phyloP scores from a whole-genome alignment of 2,113 vertebrate species.

The Procavia capensis region DNA sequence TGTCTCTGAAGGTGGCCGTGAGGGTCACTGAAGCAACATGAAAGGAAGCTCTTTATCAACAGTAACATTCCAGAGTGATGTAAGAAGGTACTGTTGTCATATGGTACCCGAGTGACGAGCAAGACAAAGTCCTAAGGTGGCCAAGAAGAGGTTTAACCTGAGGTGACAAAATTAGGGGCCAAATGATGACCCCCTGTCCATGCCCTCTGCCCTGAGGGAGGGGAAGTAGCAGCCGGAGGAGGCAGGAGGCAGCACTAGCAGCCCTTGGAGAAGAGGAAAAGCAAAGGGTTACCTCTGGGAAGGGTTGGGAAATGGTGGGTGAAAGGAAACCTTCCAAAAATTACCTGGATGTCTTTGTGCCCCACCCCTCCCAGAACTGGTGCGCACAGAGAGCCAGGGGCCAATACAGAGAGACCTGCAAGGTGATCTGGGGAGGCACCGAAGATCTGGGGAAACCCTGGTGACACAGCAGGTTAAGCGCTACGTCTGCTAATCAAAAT shows the following conservation, averaged over 20 bases:
- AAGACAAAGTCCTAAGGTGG: neutral
- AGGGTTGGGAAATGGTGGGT: neutral
- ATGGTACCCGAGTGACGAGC: neutral
- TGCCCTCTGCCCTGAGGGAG: neutral
- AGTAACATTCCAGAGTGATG: accelerated
- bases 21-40: neutral
- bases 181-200: neutral
- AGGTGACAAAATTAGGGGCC: neutral
- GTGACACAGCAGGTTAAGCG: no score
- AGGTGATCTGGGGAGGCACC: neutral
- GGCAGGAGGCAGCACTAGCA: neutral
- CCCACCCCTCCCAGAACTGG: neutral
- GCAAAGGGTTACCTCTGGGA: neutral
- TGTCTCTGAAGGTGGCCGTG: neutral
- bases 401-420: neutral
- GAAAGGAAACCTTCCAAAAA: neutral
- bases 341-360: neutral
- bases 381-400: accelerated
- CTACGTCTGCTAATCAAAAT: no score
- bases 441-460: no score
- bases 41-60: neutral
- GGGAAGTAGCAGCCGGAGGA: neutral
- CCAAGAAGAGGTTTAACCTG: neutral
- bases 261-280: no score
- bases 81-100: no score